Conservation (phyloP, 2,888 invertebrate genomes). For the Eupithecia tripunctaria region DNA sequence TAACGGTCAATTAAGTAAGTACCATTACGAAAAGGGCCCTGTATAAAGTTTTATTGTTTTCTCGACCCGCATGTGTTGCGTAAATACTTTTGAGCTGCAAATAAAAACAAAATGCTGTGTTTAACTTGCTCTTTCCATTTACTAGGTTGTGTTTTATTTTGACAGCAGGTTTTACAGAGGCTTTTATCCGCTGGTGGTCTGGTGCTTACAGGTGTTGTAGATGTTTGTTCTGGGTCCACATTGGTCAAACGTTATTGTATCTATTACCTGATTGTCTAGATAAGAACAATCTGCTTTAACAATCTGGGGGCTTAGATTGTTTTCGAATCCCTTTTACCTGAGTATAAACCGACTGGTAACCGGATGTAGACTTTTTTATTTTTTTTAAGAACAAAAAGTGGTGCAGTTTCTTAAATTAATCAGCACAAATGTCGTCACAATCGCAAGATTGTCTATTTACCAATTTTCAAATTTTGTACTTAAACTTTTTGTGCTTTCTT, state of each 20-base stretch:
- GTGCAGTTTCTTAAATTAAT: no score
- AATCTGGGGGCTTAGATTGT: no score
- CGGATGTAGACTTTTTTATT: no score
- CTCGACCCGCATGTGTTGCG: slow-evolving; percentile 40
- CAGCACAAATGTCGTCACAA: no score
- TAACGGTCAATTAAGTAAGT: slow-evolving; percentile 39
- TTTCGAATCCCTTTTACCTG: no score
- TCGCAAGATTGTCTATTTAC: no score
- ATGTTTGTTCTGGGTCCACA: not conserved
- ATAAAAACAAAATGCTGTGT: slow-evolving; percentile 29
- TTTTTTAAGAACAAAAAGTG: no score
- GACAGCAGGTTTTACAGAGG: slow-evolving; percentile 1
- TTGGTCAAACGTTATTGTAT: not conserved
- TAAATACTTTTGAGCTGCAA: slow-evolving; percentile 38
- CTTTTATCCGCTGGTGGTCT: slow-evolving; percentile 14
- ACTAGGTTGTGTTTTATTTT: slow-evolving; percentile 6
- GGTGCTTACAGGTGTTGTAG: not conserved
- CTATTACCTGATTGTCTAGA: not conserved
- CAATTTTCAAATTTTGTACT: no score
- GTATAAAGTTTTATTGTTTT: slow-evolving; percentile 40
- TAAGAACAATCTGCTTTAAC: not conserved
- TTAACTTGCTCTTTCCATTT: slow-evolving; percentile 24
- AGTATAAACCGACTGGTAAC: no score
- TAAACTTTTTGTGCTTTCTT: no score
- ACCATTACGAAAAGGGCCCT: slow-evolving; percentile 36